Evolutionary conservation across 2,113 vertebrate genomes (phyloP), one percentile per base, ranked within the genome.

Genomic region (Camelus dromedarius): DNA sequence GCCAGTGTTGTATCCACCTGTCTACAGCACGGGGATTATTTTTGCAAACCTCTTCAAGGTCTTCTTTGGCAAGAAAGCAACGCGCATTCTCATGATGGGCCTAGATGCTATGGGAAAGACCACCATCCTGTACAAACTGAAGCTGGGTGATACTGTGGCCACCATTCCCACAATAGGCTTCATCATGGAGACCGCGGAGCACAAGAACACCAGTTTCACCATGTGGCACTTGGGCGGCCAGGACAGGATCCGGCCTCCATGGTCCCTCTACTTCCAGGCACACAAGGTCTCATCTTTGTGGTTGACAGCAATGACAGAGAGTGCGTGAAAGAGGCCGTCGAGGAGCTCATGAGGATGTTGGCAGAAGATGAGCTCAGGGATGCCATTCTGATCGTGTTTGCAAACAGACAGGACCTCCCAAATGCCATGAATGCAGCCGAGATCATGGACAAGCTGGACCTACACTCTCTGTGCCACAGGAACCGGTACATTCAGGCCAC

Each of bases 161-260:
- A 99, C 99, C 80, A 99, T 99, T 96, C 99, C 99, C 58, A 99
- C 99, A 96, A 99, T 99, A 99, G 99, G 99, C 97, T 99, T 99
- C 98, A 99, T 99, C 3, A 99, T 99, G 76, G 99, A 99, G 98
- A 99, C 99, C 0, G 99, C 99, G 97, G 99, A 99, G 96, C 99
- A 99, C 98, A 99, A 99, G 98, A 99, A 99, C 98, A 99, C 99
- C 97, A 99, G 99, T 97, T 99, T 99, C 98, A 99, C 99, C 0
- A 99, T 99, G 76, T 99, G 99, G 99, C 99, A 99, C 6, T 99
- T 99, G 6, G 99, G 99, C 0, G 99, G 99, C 84, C 99, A 99
- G 98, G 99, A 99, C 98, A 99, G 99, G 98, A 99, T 99, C 97
- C 98, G 99, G 93, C 99, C 99, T 0, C 98, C 99, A 89, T 99